Conservation (phyloP, 2,797 vertebrate species). For the Arrhamphus sclerolepis region DNA sequence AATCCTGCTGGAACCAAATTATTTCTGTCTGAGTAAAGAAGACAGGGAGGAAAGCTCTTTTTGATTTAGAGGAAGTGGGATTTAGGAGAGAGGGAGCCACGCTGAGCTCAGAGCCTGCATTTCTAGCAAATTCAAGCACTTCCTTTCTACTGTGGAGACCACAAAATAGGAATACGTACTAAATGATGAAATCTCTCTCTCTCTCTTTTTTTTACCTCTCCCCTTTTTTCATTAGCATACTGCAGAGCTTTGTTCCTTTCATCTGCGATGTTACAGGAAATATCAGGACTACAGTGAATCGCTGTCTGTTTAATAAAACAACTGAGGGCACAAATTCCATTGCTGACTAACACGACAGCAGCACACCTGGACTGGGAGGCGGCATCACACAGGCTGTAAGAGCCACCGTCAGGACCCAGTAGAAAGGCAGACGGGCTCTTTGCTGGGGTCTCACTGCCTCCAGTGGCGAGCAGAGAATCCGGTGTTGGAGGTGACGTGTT, state of each 20-base stretch:
- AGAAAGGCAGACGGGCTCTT: constrained; percentile 84
- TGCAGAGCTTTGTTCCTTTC: constrained; percentile 55
- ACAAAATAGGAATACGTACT: constrained; percentile 34
- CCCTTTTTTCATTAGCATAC: constrained; percentile 56
- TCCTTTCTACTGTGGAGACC: constrained; percentile 53
- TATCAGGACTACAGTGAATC: constrained; percentile 59
- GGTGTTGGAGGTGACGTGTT: constrained; percentile 72
- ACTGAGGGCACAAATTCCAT: constrained; percentile 33
- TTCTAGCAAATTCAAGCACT: constrained; percentile 70
- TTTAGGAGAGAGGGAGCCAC: constrained; percentile 55
- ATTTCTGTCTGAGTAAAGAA: constrained; percentile 67
- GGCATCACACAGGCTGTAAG: constrained; percentile 85
- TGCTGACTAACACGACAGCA: constrained; percentile 26
- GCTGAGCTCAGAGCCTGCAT: constrained; percentile 72
- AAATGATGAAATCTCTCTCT: constrained; percentile 48
- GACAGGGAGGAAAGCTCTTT: constrained; percentile 49
- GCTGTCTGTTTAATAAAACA: constrained; percentile 57
- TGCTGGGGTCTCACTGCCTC: constrained; percentile 76
- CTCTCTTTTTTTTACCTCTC: constrained; percentile 34
- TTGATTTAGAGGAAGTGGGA: constrained; percentile 64
- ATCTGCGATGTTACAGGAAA: constrained; percentile 38
- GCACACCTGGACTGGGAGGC: constrained; percentile 85
- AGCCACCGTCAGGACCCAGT: constrained; percentile 82
- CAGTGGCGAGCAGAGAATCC: constrained; percentile 73
- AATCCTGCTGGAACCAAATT: constrained; percentile 54